Percentiles rank a stretch among this genome's conserved stretches.
Conservation (phyloP, 2,113 vertebrate genomes). For the Hypomesus transpacificus region DNA sequence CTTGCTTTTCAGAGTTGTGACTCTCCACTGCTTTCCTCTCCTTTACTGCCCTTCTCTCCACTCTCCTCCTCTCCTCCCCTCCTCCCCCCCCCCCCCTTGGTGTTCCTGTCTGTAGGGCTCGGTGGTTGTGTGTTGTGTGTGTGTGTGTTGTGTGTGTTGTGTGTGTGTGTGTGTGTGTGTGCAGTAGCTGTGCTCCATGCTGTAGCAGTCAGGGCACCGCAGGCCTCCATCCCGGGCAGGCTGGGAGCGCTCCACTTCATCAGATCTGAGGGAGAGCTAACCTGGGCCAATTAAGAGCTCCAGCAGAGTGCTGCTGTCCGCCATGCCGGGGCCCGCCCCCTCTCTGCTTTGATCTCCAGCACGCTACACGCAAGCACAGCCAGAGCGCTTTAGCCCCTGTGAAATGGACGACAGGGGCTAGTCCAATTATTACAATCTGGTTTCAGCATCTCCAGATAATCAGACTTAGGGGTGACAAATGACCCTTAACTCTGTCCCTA, state of each 20-base stretch:
- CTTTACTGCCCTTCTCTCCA: conserved; percentile 10
- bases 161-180: not conserved
- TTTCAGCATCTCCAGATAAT: conserved; percentile 55
- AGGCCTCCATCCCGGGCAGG: conserved; percentile 59
- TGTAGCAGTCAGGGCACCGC: conserved; percentile 25
- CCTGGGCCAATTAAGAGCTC: conserved; percentile 65
- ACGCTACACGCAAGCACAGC: conserved; percentile 57
- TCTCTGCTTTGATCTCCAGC: conserved; percentile 65
- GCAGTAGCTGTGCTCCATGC: conserved; percentile 23
- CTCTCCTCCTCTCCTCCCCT: not conserved
- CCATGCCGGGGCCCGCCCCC: conserved; percentile 42
- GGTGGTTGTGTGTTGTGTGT: conserved; percentile 1
- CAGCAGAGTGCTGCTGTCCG: conserved; percentile 58
- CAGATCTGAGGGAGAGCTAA: conserved; percentile 60
- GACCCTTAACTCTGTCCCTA: conserved; percentile 38
- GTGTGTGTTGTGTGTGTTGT: not conserved
- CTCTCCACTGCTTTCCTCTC: not conserved
- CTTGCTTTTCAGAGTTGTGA: conserved; percentile 41
- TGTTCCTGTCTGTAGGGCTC: too few relatives aligned
- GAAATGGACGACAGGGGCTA: conserved; percentile 38
- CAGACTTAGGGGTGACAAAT: conserved; percentile 58
- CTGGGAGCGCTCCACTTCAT: conserved; percentile 64
- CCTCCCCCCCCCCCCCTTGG: not conserved
- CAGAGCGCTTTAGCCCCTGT: conserved; percentile 53
- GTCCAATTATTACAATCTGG: conserved; percentile 68